A percentile compares a stretch with the other conserved stretches of the same genome.
phyloP scores from a whole-genome alignment of 2,113 vertebrate genomes.

The Gila orcuttii region DNA sequence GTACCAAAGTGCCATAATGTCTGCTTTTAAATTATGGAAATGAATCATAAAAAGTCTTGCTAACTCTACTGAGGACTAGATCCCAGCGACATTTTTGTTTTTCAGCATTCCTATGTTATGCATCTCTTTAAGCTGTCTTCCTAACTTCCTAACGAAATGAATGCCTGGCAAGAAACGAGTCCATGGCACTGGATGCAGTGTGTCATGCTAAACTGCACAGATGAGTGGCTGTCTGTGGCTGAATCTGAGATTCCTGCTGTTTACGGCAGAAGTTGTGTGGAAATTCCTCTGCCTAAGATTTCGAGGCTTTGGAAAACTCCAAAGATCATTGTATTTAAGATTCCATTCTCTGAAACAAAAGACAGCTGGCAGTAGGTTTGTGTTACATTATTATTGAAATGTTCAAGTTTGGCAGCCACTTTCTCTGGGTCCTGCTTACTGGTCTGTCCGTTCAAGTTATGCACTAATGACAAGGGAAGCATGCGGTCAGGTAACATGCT shows the following conservation, averaged over 20 bases:
- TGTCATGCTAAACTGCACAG: slow-evolving; percentile 37
- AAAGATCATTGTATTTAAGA: slow-evolving; percentile 36
- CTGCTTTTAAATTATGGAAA: slow-evolving; percentile 26
- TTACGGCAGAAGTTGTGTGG: slow-evolving; percentile 10
- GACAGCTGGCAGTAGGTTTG: slow-evolving; percentile 53
- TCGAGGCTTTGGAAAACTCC: slow-evolving; percentile 47
- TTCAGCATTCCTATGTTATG: slow-evolving; percentile 38
- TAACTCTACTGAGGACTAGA: slow-evolving; percentile 47
- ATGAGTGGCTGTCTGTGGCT: slow-evolving; percentile 28
- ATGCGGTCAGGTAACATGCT: slow-evolving; percentile 49
- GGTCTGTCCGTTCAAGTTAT: not conserved
- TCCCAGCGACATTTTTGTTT: slow-evolving; percentile 43
- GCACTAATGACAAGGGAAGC: slow-evolving; percentile 43
- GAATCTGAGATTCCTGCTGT: slow-evolving; percentile 7
- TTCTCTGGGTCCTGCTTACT: not conserved
- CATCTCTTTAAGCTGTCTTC: slow-evolving; percentile 36
- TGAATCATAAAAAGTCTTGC: slow-evolving; percentile 24
- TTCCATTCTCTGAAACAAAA: slow-evolving; percentile 44
- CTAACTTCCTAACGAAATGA: slow-evolving; percentile 27
- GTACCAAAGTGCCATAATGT: slow-evolving; percentile 20
- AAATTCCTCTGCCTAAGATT: slow-evolving; percentile 40
- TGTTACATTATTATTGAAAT: slow-evolving; percentile 34
- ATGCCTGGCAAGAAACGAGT: slow-evolving; percentile 5
- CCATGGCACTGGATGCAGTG: slow-evolving; percentile 32
- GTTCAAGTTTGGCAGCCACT: slow-evolving; percentile 17